Conservation (phyloP, 1,140 invertebrate species). For the Cheumatopsyche charites region DNA sequence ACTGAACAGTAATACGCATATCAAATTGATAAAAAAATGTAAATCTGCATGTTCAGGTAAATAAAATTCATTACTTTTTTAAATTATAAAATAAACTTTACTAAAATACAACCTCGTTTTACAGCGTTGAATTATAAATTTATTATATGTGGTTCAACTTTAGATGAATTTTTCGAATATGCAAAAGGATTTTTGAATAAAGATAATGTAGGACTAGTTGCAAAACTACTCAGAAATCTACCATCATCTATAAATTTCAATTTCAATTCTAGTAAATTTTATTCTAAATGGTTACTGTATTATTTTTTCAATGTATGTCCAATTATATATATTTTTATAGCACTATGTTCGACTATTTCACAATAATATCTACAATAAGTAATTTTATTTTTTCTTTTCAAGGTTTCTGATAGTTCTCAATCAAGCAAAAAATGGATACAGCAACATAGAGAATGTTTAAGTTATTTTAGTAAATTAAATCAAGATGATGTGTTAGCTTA, state of each 20-base stretch:
- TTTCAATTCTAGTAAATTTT: constrained; percentile 43
- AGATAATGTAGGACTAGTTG: constrained; percentile 45
- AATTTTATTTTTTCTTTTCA: too few relatives aligned
- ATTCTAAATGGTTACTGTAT: constrained; percentile 41
- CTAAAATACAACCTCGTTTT: constrained; percentile 10
- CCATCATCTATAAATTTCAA: constrained; percentile 42
- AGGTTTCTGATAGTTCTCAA: constrained; percentile 41
- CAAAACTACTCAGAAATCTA: constrained; percentile 45
- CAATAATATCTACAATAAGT: too few relatives aligned
- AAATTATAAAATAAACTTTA: neutral
- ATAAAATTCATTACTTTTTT: constrained; percentile 9
- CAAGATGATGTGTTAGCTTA: constrained; percentile 43
- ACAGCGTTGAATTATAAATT: constrained; percentile 45
- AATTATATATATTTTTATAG: too few relatives aligned
- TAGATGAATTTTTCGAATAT: constrained; percentile 36
- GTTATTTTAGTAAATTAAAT: constrained; percentile 47
- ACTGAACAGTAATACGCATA: constrained; percentile 43
- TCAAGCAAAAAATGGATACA: constrained; percentile 48
- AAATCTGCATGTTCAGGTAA: constrained; percentile 46
- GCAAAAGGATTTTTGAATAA: constrained; percentile 36
- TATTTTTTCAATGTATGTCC: constrained; percentile 45
- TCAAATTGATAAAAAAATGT: constrained; percentile 45
- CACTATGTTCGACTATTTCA: too few relatives aligned
- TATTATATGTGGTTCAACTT: constrained; percentile 29
- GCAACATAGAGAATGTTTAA: constrained; percentile 46